Percentiles rank a stretch among this genome's conserved stretches.
Evolutionary conservation across 2,888 invertebrate genomes (phyloP).

Genomic region (Neocrepidodera transversa): DNA sequence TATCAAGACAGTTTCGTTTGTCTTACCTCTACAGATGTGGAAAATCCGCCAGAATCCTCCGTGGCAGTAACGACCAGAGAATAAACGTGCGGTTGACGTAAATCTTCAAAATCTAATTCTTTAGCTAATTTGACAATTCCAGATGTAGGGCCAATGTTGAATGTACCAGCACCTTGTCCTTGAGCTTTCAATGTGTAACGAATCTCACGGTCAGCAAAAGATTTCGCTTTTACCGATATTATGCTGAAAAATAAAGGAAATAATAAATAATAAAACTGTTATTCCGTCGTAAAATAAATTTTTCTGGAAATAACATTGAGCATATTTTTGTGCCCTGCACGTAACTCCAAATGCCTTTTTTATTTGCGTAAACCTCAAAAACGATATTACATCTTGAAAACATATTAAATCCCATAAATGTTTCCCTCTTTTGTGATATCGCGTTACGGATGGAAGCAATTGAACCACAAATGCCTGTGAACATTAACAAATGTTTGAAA

Average conservation of each 20-base stretch:
- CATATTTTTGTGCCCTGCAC: background rate
- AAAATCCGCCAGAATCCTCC: constrained; percentile 97
- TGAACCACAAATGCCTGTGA: too few relatives aligned
- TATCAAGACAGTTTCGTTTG: too few relatives aligned
- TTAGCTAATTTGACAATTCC: constrained; percentile 96
- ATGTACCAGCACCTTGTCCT: constrained; percentile 92
- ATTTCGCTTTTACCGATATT: constrained; percentile 95
- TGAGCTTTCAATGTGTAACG: constrained; percentile 95
- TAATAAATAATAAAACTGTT: too few relatives aligned
- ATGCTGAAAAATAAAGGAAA: constrained; percentile 78
- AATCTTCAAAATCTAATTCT: constrained; percentile 95
- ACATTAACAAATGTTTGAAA: too few relatives aligned
- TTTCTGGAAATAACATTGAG: background rate
- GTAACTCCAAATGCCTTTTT: background rate
- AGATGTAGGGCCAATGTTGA: constrained; percentile 92
- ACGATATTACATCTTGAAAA: background rate
- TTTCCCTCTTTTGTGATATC: background rate
- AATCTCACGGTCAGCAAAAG: constrained; percentile 95
- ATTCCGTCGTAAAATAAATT: too few relatives aligned
- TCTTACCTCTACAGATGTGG: constrained; percentile 88
- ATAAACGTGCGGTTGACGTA: constrained; percentile 92
- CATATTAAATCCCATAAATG: background rate
- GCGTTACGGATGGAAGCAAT: too few relatives aligned
- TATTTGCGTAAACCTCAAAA: background rate
- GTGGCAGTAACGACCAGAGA: constrained; percentile 92